phyloP scores from a whole-genome alignment of 2,113 vertebrate species.

The Perccottus glenii region DNA sequence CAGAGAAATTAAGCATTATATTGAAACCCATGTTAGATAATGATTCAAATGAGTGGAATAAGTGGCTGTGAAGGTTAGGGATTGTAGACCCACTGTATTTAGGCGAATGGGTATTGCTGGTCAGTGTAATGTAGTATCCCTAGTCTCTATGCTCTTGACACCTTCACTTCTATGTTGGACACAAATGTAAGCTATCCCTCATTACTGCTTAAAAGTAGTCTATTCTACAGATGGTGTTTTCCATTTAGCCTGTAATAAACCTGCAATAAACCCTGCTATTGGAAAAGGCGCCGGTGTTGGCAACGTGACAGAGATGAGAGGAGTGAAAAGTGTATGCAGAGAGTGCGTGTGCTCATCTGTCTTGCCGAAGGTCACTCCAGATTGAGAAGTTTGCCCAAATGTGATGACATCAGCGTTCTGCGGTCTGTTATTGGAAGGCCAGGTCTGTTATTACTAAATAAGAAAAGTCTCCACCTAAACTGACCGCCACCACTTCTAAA shows the following conservation, averaged over 20 bases:
- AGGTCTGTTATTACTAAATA: conserved; percentile 89
- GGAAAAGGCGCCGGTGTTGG: conserved; percentile 3
- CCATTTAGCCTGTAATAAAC: conserved; percentile 21
- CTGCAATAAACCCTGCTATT: neutral
- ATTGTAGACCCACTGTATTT: too few relatives aligned
- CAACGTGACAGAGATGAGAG: conserved; percentile 49
- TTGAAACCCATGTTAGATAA: too few relatives aligned
- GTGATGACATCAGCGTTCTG: conserved; percentile 94
- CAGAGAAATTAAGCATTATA: too few relatives aligned
- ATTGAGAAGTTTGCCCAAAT: conserved; percentile 97
- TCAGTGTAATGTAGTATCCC: too few relatives aligned
- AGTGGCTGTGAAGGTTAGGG: too few relatives aligned
- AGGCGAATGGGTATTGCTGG: too few relatives aligned
- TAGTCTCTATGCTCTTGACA: too few relatives aligned
- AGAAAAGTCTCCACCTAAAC: conserved; percentile 62
- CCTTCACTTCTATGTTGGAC: neutral
- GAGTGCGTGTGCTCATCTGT: conserved; percentile 74
- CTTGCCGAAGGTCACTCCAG: conserved; percentile 90
- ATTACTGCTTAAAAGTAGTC: conserved; percentile 28
- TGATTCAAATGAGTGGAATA: too few relatives aligned
- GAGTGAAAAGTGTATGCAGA: conserved; percentile 66
- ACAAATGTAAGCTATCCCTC: conserved; percentile 4
- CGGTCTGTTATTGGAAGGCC: conserved; percentile 89
- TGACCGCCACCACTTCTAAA: conserved; percentile 81
- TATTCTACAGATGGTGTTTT: conserved; percentile 26